Evolutionary conservation across 2,888 invertebrate genomes (phyloP), one percentile per base, ranked within the genome.

Genomic region (Watsonalla cultraria): DNA sequence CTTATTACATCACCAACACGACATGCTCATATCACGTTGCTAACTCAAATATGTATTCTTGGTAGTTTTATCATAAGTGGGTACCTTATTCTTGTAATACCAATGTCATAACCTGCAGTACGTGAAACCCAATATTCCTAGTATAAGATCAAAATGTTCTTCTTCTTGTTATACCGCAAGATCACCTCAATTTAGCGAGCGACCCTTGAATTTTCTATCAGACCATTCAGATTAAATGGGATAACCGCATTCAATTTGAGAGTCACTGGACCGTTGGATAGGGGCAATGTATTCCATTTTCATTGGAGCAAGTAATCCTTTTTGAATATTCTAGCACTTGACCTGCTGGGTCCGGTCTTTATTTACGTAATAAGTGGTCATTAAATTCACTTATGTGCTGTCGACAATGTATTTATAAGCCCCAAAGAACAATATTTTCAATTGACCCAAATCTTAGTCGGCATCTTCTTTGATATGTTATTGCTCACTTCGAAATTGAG

Each of bases 181-280:
- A 49, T 49, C 49, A 39, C 49, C 15, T 49, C 15, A 49, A 49
- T 8, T 49, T 49, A 37, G 13, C 15, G 9, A 39, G 14, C 6
- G 8, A n/a, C 35, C 14, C 14, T 15, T 49, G 49, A 49, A 39
- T 49, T 39, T 49, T 49, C 13, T 49, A 48, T 37, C 37, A 37
- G 7, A 37, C 11, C 14, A n/a, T 35, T 37, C 37, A 37, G 7
- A 37, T 8, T 14, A n/a, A 39, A 49, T 39, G 15, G 39, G 15
- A 39, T 49, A 37, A 37, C 37, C 37, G 46, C 15, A 15, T 49
- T 49, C 49, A 13, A 49, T 49, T 49, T 49, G 49, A 15, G 49
- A 11, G 15, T 37, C 15, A 49, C 15, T 37, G 15, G 11, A 14
- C 49, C 49, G 37, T 49, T 14, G 8, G 5, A 48, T 35, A 35